Conservation (phyloP, 2,888 invertebrate genomes). For the Tenodera sinensis region DNA sequence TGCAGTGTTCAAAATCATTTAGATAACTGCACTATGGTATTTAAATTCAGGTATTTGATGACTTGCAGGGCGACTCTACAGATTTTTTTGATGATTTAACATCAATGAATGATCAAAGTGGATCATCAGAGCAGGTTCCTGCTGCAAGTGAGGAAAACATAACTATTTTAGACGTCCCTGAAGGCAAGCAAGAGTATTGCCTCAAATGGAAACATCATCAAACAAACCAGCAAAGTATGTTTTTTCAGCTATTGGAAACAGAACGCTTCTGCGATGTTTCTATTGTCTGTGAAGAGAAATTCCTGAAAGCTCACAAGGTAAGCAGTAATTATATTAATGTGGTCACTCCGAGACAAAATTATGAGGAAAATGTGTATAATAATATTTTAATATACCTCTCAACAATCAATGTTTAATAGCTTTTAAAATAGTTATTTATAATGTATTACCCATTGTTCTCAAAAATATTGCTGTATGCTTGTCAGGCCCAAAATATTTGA, state of each 20-base stretch:
- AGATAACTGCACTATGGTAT: too few relatives aligned
- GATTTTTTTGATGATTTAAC: not conserved
- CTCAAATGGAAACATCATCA: conserved; percentile 22
- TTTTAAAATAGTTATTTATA: too few relatives aligned
- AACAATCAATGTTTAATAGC: too few relatives aligned
- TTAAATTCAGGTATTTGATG: too few relatives aligned
- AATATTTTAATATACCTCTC: too few relatives aligned
- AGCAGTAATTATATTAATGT: not conserved
- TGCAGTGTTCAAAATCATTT: too few relatives aligned
- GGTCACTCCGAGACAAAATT: too few relatives aligned
- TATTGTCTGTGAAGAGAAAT: conserved; percentile 18
- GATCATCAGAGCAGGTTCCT: not conserved
- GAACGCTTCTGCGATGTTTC: conserved; percentile 21
- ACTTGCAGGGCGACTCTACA: too few relatives aligned
- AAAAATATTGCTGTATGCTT: too few relatives aligned
- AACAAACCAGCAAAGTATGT: conserved; percentile 23
- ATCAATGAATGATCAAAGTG: not conserved
- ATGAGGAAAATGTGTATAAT: too few relatives aligned
- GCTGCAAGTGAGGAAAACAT: not conserved
- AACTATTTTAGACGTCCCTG: not conserved
- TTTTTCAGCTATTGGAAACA: conserved; percentile 6
- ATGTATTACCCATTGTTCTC: too few relatives aligned
- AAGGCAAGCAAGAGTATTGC: conserved; percentile 13
- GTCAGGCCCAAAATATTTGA: too few relatives aligned
- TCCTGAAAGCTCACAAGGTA: conserved; percentile 22